These are phyloP conservation scores for Phacellophora camtschatica DNA, from an alignment of 30 jellyfish, hydroid and myxozoan genomes.

Conservation along the genomic window DNA sequence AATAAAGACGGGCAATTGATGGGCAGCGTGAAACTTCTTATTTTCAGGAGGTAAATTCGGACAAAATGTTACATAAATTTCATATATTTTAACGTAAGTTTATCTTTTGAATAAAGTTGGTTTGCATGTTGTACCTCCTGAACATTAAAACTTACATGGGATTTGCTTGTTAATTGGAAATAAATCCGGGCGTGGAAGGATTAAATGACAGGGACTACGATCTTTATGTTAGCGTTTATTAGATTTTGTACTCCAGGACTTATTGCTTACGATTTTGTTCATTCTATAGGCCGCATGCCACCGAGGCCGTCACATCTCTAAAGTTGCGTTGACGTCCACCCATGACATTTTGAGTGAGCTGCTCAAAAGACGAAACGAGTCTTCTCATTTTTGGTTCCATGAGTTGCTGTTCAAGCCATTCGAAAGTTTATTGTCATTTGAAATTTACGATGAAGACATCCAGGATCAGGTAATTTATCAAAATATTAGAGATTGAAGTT, in stretches of 20 bases:
- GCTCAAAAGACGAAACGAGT: constrained; percentile 82
- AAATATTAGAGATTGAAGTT: no score
- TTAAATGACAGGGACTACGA: no score
- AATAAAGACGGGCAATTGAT: no score
- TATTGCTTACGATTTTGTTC: background rate
- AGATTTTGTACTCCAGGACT: background rate
- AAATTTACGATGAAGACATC: constrained; percentile 84
- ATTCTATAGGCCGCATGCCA: constrained; percentile 78
- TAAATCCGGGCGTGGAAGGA: no score
- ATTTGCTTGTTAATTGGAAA: no score
- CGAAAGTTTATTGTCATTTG: constrained; percentile 79
- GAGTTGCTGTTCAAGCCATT: constrained; percentile 90
- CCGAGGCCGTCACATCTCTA: constrained; percentile 91
- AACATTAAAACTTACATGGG: no score
- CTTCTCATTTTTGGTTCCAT: constrained; percentile 96
- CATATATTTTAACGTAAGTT: no score
- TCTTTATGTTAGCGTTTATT: background rate
- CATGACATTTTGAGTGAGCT: constrained; percentile 94
- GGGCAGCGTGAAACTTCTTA: no score
- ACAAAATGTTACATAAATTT: no score
- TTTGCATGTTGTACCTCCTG: no score
- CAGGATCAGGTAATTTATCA: constrained; percentile 84
- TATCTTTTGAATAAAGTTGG: no score
- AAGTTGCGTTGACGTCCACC: constrained; percentile 94
- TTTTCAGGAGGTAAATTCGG: no score